Evolutionary conservation across 2,113 vertebrate species (phyloP), one percentile per base, ranked within the genome.

Genomic region (Tauraco erythrolophus): DNA sequence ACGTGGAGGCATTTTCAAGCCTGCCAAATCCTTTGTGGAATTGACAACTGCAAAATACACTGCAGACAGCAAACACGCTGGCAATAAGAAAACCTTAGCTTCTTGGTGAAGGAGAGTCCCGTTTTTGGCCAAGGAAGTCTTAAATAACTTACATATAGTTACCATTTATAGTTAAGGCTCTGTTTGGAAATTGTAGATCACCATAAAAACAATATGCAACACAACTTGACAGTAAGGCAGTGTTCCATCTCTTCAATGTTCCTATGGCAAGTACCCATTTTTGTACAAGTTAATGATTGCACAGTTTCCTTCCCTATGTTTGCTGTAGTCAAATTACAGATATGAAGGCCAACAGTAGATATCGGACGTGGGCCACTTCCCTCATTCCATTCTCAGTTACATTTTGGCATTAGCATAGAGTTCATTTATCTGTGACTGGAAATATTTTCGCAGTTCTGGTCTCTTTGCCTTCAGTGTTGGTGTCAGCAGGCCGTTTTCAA

Each of bases 391-490:
- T 82, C 14, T 64, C 92, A 79, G 93, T 97, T 98, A 99, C 93
- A 99, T 98, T 97, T 99, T 99, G 96, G 99, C 98, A 91, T 98
- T 99, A 72, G 99, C 97, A 92, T 99, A 99, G 27, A 99, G 98
- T 98, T 99, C 98, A 82, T 99, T 98, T 48, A 99, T 99, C 94
- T 99, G 98, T 30, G 98, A 95, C 96, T 98, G 97, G 98, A 99
- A 99, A 91, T 84, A 94, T 76, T 91, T 99, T 56, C 98, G 98
- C 21, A 99, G 98, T 62, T 99, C 99, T 4, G 97, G 94, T 97
- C 99, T 98, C 97, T 99, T 99, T 0, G 99, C 98, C 97, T 99
- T 99, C 98, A 99, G 96, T 3, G 99, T 99, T 45, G 99, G 99
- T 7, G 99, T 99, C 88, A 99, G 97, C 60, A 99, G 98, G 89